Percentiles rank a stretch among this genome's conserved stretches.
Evolutionary conservation across 2,888 invertebrate genomes (phyloP).

Genomic region (Nesidiocoris tenuis): DNA sequence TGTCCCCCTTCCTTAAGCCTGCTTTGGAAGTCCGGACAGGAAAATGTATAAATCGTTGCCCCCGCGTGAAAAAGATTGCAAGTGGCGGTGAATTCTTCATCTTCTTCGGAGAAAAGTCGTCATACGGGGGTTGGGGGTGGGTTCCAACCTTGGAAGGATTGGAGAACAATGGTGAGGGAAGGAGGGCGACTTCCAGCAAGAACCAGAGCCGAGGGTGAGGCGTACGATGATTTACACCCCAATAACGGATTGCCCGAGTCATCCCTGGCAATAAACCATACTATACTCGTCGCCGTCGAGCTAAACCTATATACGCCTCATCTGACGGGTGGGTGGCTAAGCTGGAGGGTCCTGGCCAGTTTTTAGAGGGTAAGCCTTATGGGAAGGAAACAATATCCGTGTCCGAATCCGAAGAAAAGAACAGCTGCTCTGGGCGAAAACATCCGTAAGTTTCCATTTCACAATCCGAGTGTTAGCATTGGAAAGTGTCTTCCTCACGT

Average conservation of each 20-base stretch:
- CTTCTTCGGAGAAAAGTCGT: slow-evolving; percentile 14
- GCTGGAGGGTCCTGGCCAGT: not conserved
- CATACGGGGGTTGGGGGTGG: not conserved
- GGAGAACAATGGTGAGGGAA: slow-evolving; percentile 5
- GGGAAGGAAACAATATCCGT: slow-evolving; percentile 40
- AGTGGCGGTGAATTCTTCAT: slow-evolving; percentile 41
- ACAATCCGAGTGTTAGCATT: too few relatives aligned
- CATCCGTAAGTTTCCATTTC: not conserved
- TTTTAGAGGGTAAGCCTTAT: not conserved
- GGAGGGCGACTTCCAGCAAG: too few relatives aligned
- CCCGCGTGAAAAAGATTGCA: slow-evolving; percentile 35
- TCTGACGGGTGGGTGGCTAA: not conserved
- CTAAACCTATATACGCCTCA: not conserved
- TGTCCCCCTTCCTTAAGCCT: too few relatives aligned
- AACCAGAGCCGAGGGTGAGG: slow-evolving; percentile 11
- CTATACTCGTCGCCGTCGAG: not conserved
- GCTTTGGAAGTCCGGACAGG: not conserved
- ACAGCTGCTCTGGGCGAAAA: slow-evolving; percentile 17
- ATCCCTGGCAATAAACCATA: slow-evolving; percentile 44
- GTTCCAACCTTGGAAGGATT: too few relatives aligned
- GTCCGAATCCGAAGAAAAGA: slow-evolving; percentile 16
- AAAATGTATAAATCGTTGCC: slow-evolving; percentile 34
- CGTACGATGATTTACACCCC: slow-evolving; percentile 42
- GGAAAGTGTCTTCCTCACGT: too few relatives aligned
- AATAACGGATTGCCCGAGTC: slow-evolving; percentile 45